Base-by-base conservation (phyloP, 1,140 invertebrate species). In the Periplaneta americana region DNA sequence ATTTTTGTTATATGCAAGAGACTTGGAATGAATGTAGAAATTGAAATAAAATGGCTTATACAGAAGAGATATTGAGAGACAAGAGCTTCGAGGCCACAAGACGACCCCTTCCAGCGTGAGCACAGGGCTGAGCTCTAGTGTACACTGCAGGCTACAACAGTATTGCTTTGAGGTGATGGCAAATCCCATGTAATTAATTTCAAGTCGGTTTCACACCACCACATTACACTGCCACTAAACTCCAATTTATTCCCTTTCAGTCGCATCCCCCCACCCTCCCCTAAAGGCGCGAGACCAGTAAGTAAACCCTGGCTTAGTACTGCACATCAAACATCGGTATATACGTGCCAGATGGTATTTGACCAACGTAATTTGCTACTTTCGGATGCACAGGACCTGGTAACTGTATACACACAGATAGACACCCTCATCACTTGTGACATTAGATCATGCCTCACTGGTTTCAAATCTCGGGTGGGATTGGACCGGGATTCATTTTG, bases 171-270 rank as follows among this genome's bases (percentile, higher is more conserved):
- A 78, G 77, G 77, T 37, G 34, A 37, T 78, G 39, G 39, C 36
- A 78, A 78, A 78, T 78, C 77, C 34, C 77, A 78, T 37, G 77
- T 78, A 78, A 78, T 78, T 78, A 78, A 78, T 78, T 78, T 78
- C 11, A 31, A 48, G 77, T 78, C 77, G 77, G 77, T 48, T 78
- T 78, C 77, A 39, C 77, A 78, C 77, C 39, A 48, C 34, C 77
- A n/a, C 77, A 39, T 78, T 36, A 78, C 77, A 78, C 33, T n/a
- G 77, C 77, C 35, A 39, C 77, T 37, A 48, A 78, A 48, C 77
- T 36, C 35, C 77, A 48, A 78, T 39, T 78, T 48, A 78, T 78
- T 48, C n/a, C 77, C 35, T 78, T 31, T 39, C 77, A 8, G 77
- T n/a, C 4, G 35, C 9, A 34, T 18, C 28, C 75, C 33, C 33